Evolutionary conservation across 1,140 invertebrate species (phyloP).

Genomic region (Drosophila leontia): DNA sequence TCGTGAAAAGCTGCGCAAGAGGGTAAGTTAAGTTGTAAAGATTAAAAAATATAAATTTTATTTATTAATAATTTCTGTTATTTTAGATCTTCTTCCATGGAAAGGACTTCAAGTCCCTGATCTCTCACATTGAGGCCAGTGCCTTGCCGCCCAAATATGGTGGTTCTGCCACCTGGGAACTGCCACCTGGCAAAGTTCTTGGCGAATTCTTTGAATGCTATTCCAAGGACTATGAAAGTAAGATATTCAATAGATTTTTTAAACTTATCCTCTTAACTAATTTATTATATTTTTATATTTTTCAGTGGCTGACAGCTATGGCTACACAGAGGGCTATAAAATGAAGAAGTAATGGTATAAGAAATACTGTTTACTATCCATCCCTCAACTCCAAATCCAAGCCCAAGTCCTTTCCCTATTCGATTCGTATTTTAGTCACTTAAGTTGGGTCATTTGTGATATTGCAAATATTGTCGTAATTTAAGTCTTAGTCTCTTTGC

Average conservation of each 20-base stretch:
- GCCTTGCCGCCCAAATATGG: slow-evolving; percentile 89
- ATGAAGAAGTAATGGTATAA: slow-evolving; percentile 76
- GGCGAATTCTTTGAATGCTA: slow-evolving; percentile 86
- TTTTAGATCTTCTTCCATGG: slow-evolving; percentile 90
- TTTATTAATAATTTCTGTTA: slow-evolving; percentile 26
- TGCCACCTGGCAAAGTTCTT: slow-evolving; percentile 85
- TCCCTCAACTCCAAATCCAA: not conserved
- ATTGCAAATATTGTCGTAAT: slow-evolving; percentile 72
- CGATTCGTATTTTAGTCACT: slow-evolving; percentile 62
- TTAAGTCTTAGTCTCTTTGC: slow-evolving; percentile 51
- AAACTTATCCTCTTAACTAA: not conserved
- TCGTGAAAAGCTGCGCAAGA: slow-evolving; percentile 87
- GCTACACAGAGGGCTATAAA: slow-evolving; percentile 69
- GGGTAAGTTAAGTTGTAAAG: slow-evolving; percentile 68
- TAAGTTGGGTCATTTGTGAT: slow-evolving; percentile 82
- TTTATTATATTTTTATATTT: not conserved
- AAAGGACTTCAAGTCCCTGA: slow-evolving; percentile 88
- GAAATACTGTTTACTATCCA: not conserved
- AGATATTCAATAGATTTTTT: slow-evolving; percentile 12
- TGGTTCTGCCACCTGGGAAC: slow-evolving; percentile 87
- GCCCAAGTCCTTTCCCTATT: slow-evolving; percentile 22
- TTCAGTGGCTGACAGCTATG: slow-evolving; percentile 78
- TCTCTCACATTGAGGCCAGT: slow-evolving; percentile 87
- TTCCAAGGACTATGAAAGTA: slow-evolving; percentile 87
- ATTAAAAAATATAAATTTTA: not conserved